phyloP scores from a whole-genome alignment of 2,888 invertebrate genomes.

The Napeogenes sylphis region DNA sequence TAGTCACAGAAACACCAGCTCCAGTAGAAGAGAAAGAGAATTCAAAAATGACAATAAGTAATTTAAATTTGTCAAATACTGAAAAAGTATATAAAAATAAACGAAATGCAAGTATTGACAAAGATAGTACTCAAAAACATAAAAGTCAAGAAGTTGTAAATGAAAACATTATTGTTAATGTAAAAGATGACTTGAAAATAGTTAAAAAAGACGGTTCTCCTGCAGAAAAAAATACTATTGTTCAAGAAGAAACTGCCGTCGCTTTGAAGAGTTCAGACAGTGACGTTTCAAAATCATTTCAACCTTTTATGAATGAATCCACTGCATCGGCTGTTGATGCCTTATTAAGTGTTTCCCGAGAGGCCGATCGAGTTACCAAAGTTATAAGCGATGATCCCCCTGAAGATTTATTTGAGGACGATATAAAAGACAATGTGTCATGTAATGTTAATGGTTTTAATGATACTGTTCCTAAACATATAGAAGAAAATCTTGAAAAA shows the following conservation, averaged over 20 bases:
- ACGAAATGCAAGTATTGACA: constrained; percentile 6
- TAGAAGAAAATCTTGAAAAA: constrained; percentile 27
- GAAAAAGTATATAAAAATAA: constrained; percentile 11
- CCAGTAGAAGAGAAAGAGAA: constrained; percentile 31
- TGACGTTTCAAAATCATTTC: constrained; percentile 28
- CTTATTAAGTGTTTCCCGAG: constrained; percentile 65
- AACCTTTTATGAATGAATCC: constrained; percentile 60
- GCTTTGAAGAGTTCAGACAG: constrained; percentile 9
- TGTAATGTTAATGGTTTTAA: constrained; percentile 44
- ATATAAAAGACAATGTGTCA: constrained; percentile 49
- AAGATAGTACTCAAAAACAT: constrained; percentile 2
- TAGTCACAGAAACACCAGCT: constrained; percentile 33
- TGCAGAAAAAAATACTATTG: background rate
- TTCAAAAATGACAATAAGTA: constrained; percentile 24
- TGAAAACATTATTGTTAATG: constrained; percentile 8
- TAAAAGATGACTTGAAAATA: constrained; percentile 11
- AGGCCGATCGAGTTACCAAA: constrained; percentile 64
- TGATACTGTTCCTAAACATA: constrained; percentile 34
- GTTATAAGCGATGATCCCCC: constrained; percentile 64
- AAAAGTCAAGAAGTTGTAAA: constrained; percentile 1
- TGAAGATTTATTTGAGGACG: constrained; percentile 71
- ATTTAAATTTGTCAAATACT: constrained; percentile 12
- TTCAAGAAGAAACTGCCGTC: constrained; percentile 12
- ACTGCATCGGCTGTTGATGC: constrained; percentile 72
- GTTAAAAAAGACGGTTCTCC: constrained; percentile 8